phyloP scores from a whole-genome alignment of 2,113 vertebrate species.

The Poeciliopsis turrubarensis region DNA sequence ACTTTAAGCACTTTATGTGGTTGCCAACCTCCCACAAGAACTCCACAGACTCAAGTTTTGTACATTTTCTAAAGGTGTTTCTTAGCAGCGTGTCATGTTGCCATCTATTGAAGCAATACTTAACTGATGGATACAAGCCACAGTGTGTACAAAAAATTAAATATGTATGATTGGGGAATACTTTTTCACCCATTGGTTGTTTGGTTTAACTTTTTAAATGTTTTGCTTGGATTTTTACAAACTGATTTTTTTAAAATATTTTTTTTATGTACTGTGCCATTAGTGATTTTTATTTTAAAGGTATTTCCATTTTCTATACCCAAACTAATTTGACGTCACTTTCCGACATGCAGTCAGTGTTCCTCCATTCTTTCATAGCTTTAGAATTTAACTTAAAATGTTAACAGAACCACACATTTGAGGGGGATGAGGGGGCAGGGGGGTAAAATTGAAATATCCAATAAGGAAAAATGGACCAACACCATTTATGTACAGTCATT shows the following conservation, averaged over 20 bases:
- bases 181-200: background rate
- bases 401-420: slow-evolving; percentile 8
- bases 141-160: slow-evolving; percentile 1
- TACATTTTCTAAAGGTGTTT: slow-evolving; percentile 9
- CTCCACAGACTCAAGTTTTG: background rate
- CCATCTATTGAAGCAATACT: slow-evolving; percentile 3
- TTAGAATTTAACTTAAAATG: slow-evolving; percentile 13
- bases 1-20: slow-evolving; percentile 43
- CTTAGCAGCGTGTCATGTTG: slow-evolving; percentile 2
- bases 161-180: slow-evolving; percentile 1
- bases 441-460: background rate
- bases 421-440: background rate
- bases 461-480: background rate
- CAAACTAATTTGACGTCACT: slow-evolving; percentile 1
- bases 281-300: slow-evolving; percentile 5
- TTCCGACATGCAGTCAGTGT: slow-evolving; percentile 2
- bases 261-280: background rate
- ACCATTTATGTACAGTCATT: slow-evolving; percentile 23
- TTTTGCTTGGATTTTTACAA: background rate
- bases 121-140: background rate
- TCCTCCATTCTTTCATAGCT: slow-evolving; percentile 3
- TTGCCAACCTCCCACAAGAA: slow-evolving; percentile 7
- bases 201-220: slow-evolving; percentile 10
- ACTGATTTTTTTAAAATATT: background rate
- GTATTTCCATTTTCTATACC: slow-evolving; percentile 6